Evolutionary conservation across 2,113 vertebrate species (phyloP).

Genomic region (Oxygymnocypris stewartii): DNA sequence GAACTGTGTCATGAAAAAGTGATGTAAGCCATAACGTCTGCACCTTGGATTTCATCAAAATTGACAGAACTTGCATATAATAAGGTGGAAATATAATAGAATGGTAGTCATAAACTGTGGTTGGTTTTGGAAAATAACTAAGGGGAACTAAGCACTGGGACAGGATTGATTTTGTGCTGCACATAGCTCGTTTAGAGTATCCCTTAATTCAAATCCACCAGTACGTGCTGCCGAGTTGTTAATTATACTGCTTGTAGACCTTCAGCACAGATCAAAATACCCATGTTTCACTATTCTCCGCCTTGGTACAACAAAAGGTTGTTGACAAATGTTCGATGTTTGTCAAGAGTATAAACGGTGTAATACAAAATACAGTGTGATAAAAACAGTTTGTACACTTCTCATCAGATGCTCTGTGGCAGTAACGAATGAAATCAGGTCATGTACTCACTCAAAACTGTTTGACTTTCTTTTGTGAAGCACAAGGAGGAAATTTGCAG

Average conservation of each 20-base stretch:
- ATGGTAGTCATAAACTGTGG: constrained; percentile 19
- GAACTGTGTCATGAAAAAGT: not conserved
- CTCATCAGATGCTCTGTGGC: constrained; percentile 26
- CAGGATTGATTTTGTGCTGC: not conserved
- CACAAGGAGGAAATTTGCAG: not conserved
- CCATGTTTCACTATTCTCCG: not conserved
- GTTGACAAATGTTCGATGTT: not conserved
- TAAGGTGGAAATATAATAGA: not conserved
- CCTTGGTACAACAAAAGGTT: not conserved
- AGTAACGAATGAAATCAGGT: constrained; percentile 12
- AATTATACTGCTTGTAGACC: not conserved
- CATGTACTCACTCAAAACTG: not conserved
- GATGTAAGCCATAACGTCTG: too few species aligned
- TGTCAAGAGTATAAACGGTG: constrained; percentile 4
- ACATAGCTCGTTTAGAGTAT: constrained; percentile 9
- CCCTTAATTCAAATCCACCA: constrained; percentile 30
- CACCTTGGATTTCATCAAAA: constrained; percentile 14
- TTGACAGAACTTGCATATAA: not conserved
- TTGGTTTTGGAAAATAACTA: constrained; percentile 1
- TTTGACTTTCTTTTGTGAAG: not conserved
- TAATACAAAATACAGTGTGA: not conserved
- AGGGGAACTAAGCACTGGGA: not conserved
- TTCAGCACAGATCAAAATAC: not conserved
- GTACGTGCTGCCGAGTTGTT: not conserved
- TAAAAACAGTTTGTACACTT: not conserved